Evolutionary conservation across 2,797 vertebrate species (phyloP).

Genomic region (Melopsittacus undulatus): DNA sequence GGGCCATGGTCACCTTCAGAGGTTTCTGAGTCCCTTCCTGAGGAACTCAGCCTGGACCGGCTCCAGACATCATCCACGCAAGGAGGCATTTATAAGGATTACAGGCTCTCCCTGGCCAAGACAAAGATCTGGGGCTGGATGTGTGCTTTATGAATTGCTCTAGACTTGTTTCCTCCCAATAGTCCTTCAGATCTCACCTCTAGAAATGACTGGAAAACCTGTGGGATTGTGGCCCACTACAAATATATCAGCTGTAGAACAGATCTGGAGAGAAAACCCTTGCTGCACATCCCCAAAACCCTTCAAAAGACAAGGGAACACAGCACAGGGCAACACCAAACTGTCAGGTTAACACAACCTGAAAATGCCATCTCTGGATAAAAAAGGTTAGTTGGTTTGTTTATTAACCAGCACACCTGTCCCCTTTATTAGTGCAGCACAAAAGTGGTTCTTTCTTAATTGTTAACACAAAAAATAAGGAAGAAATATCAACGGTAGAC

Average conservation of each 20-base stretch:
- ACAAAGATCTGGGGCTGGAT: not conserved
- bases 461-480: not conserved
- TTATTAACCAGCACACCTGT: constrained; percentile 12
- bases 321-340: not conserved
- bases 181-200: not conserved
- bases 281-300: not conserved
- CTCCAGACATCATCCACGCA: not conserved
- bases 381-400: not conserved
- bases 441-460: not conserved
- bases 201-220: not conserved
- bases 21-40: not conserved
- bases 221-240: not conserved
- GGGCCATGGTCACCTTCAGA: not conserved
- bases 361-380: not conserved
- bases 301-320: not conserved
- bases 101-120: not conserved
- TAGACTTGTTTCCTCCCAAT: not conserved
- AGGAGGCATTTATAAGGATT: not conserved
- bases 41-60: not conserved
- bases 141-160: not conserved
- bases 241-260: not conserved
- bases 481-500: not conserved
- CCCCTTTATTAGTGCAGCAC: not conserved
- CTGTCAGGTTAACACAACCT: rapidly evolving
- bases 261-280: not conserved